Evolutionary conservation across 2,888 invertebrate species (phyloP), one percentile per base, ranked within the genome.

Genomic region (Amphiduros pacificus): DNA sequence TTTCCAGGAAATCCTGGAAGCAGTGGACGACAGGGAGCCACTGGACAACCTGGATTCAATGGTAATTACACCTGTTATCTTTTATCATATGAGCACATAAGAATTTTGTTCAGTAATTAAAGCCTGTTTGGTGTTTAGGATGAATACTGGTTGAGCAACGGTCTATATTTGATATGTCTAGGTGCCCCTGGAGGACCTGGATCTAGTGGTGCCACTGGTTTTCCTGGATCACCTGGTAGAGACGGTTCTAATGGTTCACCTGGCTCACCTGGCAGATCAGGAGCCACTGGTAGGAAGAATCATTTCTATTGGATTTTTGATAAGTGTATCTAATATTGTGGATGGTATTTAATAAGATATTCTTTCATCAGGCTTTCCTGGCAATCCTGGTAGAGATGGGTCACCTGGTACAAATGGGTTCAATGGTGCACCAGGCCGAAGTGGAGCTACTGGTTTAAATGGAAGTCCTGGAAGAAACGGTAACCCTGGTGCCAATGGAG

Each of bases 11-110:
- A 36, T 9, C 55, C 62, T 32, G 64, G 64, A 20, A 28, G 51
- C 48, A 52, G 50, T 57, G 64, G 64, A 41, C 20, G 44, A 11
- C 52, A 29, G n/a, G 62, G 62, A 29, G 40, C 51, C 28, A 40
- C 29, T 36, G 62, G 62, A 40, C 41, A 20, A 26, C 2, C 24
- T 40, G 55, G 55, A 40, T 26, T 2, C 2, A 40, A 40, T 48
- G 48, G 48, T 48, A 17, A 20, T n/a, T n/a, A n/a, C n/a, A n/a
- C n/a, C n/a, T n/a, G n/a, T n/a, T n/a, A n/a, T n/a, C n/a, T n/a
- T n/a, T n/a, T n/a, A n/a, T n/a, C n/a, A n/a, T n/a, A n/a, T n/a
- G n/a, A n/a, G n/a, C n/a, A n/a, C n/a, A n/a, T n/a, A n/a, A n/a
- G n/a, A n/a, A n/a, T n/a, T n/a, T n/a, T n/a, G n/a, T n/a, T n/a